phyloP scores from a whole-genome alignment of 1,140 invertebrate genomes.

The Trissolcus basalis region DNA sequence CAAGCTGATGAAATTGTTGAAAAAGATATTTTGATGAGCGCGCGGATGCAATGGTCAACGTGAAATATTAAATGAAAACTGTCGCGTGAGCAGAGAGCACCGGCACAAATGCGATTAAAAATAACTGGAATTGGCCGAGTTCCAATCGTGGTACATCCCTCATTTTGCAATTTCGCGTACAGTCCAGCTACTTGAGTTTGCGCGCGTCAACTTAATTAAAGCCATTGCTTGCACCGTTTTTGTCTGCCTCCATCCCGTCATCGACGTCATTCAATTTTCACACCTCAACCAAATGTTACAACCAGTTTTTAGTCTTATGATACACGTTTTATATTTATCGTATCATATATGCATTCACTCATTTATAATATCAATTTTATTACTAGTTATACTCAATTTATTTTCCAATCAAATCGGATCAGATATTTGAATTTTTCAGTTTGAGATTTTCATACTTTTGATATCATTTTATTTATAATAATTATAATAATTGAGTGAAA shows the following conservation, averaged over 20 bases:
- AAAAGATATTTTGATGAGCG: constrained; percentile 8
- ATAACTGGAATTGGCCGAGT: constrained; percentile 43
- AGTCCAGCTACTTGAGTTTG: constrained; percentile 41
- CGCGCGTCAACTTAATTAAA: constrained; percentile 49
- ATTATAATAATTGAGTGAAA: no score
- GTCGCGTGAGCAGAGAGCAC: constrained; percentile 29
- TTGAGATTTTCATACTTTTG: no score
- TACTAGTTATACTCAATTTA: no score
- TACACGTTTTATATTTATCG: no score
- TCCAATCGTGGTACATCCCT: constrained; percentile 47
- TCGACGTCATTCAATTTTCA: constrained; percentile 38
- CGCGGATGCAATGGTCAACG: constrained; percentile 12
- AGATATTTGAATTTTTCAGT: no score
- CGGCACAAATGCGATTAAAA: constrained; percentile 44
- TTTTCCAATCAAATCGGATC: no score
- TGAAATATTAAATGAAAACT: constrained; percentile 31
- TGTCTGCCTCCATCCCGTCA: constrained; percentile 12
- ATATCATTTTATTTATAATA: no score
- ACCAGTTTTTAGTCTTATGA: no score
- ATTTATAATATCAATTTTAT: no score
- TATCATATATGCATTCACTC: no score
- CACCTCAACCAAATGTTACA: constrained; percentile 8
- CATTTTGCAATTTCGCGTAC: constrained; percentile 44
- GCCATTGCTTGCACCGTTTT: constrained; percentile 30
- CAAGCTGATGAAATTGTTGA: not conserved